Evolutionary conservation across 1,140 invertebrate species (phyloP).

Genomic region (Sycophaga agraensis): DNA sequence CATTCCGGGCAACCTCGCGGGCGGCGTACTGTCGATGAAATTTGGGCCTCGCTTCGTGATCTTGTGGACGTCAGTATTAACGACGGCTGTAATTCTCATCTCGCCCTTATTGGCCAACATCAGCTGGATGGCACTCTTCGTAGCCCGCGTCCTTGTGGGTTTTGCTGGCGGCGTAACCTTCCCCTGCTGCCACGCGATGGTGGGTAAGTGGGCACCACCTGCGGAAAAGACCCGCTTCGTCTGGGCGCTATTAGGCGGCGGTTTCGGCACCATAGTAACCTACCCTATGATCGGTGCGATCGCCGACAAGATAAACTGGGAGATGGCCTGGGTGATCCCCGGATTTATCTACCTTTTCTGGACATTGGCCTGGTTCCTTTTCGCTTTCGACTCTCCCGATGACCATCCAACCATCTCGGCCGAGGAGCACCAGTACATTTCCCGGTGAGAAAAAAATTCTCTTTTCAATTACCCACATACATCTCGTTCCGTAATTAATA

Average conservation of each 20-base stretch:
- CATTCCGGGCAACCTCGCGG: slow-evolving; percentile 57
- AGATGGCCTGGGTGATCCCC: slow-evolving; percentile 71
- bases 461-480: too few relatives aligned
- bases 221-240: slow-evolving; percentile 72
- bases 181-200: slow-evolving; percentile 67
- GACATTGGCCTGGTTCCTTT: slow-evolving; percentile 62
- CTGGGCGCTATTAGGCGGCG: slow-evolving; percentile 70
- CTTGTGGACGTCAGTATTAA: slow-evolving; percentile 62
- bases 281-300: slow-evolving; percentile 69
- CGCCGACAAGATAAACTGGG: slow-evolving; percentile 68
- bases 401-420: slow-evolving; percentile 72
- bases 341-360: slow-evolving; percentile 64
- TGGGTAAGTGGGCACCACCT: slow-evolving; percentile 71
- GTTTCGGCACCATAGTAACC: slow-evolving; percentile 73
- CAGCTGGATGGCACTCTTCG: slow-evolving; percentile 34
- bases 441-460: too few relatives aligned
- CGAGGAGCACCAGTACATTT: slow-evolving; percentile 75
- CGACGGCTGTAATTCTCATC: slow-evolving; percentile 66
- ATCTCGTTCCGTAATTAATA: too few relatives aligned
- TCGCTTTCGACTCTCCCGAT: slow-evolving; percentile 69
- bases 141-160: slow-evolving; percentile 39
- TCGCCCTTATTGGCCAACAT: slow-evolving; percentile 62
- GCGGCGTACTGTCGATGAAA: slow-evolving; percentile 68
- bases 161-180: slow-evolving; percentile 65
- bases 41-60: slow-evolving; percentile 70